Evolutionary conservation across 2,113 vertebrate genomes (phyloP).

Genomic region (Zonotrichia leucophrys): DNA sequence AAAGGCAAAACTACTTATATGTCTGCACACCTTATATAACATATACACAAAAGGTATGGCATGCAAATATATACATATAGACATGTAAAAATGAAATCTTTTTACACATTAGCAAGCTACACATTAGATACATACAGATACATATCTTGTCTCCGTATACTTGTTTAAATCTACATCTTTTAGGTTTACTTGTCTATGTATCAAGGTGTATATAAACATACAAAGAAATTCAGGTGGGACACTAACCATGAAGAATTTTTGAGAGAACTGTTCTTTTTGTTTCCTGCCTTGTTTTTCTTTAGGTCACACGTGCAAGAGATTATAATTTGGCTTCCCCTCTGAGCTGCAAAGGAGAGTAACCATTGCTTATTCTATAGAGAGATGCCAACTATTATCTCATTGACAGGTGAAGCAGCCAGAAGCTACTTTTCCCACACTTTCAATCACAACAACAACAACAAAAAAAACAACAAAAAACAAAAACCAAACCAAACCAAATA

Average conservation of each 20-base stretch:
- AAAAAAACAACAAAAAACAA: neutral
- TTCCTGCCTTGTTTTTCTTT: neutral
- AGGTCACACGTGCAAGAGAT: neutral
- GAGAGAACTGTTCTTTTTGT: neutral
- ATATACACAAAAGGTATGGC: accelerated
- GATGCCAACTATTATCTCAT: neutral
- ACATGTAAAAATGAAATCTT: neutral
- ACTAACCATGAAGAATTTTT: neutral
- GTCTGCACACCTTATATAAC: neutral
- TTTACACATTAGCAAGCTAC: neutral
- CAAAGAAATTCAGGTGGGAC: neutral
- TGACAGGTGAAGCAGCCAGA: neutral
- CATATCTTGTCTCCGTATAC: neutral
- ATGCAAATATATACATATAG: neutral
- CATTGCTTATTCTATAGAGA: neutral
- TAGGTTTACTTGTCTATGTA: neutral
- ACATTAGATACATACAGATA: neutral
- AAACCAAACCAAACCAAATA: neutral
- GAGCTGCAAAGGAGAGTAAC: neutral
- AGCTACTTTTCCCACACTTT: constrained; percentile 3
- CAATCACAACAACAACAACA: no score
- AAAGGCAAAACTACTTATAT: neutral
- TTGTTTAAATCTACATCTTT: neutral
- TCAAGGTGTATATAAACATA: neutral
- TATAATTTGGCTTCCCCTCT: neutral